Evolutionary conservation across 2,797 vertebrate genomes (phyloP).

Genomic region (Chiloscyllium punctatum): DNA sequence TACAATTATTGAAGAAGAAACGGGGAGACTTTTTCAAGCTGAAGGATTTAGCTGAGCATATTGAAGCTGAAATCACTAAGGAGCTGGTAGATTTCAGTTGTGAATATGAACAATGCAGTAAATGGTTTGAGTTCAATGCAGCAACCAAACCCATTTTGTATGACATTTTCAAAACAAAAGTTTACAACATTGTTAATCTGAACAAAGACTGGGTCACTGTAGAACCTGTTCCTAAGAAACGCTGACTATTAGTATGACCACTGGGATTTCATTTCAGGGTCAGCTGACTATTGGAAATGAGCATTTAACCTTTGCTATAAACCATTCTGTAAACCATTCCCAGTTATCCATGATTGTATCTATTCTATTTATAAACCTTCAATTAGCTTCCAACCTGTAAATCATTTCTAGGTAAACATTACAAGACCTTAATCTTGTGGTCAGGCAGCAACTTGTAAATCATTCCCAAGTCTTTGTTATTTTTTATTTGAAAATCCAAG

Average conservation of each 20-base stretch:
- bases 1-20: not conserved
- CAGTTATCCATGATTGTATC: not conserved
- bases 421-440: not conserved
- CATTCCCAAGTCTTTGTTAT: not conserved
- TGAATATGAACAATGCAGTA: not conserved
- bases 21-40: constrained; percentile 15
- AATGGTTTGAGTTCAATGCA: constrained; percentile 17
- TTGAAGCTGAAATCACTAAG: not conserved
- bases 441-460: not conserved
- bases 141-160: constrained; percentile 23
- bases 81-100: not conserved
- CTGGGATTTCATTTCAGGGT: not conserved
- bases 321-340: not conserved
- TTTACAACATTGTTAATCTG: not conserved
- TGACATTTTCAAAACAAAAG: not conserved
- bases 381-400: not conserved
- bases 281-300: not conserved
- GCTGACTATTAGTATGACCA: not conserved
- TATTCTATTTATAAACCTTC: not conserved
- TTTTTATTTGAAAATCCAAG: not conserved
- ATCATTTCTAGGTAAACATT: not conserved
- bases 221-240: constrained; percentile 20
- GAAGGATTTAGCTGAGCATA: not conserved
- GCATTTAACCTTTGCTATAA: not conserved
- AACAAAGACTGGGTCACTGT: constrained; percentile 29